Evolutionary conservation across 2,113 vertebrate species (phyloP).

Genomic region (Eurypyga helias): DNA sequence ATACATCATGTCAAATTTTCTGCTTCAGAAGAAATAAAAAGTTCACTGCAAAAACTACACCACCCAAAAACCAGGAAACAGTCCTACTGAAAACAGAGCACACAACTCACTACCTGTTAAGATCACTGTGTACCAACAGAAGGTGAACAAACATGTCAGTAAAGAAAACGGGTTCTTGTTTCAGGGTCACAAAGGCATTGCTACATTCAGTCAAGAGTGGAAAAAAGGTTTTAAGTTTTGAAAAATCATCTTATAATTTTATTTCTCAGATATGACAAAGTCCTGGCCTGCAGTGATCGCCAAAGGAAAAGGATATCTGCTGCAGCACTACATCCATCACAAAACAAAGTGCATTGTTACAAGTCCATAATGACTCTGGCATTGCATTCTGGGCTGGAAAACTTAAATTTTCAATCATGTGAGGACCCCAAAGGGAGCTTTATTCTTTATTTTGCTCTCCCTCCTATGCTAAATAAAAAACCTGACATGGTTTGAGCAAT

Average conservation of each 20-base stretch:
- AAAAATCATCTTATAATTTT: background rate
- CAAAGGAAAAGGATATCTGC: background rate
- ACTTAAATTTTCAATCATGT: background rate
- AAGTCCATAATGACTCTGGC: background rate
- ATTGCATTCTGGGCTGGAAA: slow-evolving; percentile 22
- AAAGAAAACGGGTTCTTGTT: background rate
- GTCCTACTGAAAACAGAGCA: background rate
- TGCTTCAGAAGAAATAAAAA: background rate
- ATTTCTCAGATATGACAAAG: background rate
- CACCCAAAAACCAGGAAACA: background rate
- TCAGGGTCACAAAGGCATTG: background rate
- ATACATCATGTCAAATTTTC: background rate
- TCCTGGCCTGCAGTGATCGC: background rate
- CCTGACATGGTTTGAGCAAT: background rate
- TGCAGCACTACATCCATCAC: background rate
- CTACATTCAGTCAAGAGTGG: background rate
- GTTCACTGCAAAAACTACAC: background rate
- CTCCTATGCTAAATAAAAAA: background rate
- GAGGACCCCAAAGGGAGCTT: background rate
- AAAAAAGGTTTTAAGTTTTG: background rate
- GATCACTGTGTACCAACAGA: background rate
- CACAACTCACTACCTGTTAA: background rate
- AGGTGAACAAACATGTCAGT: background rate
- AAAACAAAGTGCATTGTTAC: background rate
- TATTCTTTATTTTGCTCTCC: background rate